Base-by-base conservation (phyloP, 2,797 vertebrate species). In the Toxotes lorentzi region DNA sequence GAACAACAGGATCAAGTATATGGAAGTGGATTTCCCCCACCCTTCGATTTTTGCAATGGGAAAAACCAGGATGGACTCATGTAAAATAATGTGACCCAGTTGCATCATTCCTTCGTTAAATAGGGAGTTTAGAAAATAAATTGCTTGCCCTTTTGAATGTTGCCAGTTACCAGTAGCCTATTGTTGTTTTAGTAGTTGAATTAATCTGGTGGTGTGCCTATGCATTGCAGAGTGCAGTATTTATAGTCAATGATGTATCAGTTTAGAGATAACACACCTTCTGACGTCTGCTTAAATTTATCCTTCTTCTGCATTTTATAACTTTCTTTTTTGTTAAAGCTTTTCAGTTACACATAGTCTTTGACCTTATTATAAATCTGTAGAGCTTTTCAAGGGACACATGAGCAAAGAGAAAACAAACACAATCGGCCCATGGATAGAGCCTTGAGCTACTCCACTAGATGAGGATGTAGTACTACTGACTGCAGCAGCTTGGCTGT, bases 381-480 rank as follows among this genome's bases (percentile, higher is more conserved):
- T 40, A 11, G 13, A 21, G 59, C 56, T 59, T 76, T 58, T 61
- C 35, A 57, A 16, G 17, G 19, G 65, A 62, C 17, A 30, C 24
- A 11, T 40, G 13, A 35, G 27, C 38, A 58, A 34, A 53, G 41
- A 50, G n/a, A 40, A 35, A 72, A 70, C 27, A 17, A 88, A 80
- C 8, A 56, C 16, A 69, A 57, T 45, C 1, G 9, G 66, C 45
- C 69, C 23, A 0, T 43, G 17, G 59, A 67, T 34, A 48, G 76
- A 88, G 69, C 79, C 85, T 78, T 80, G 82, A 76, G 78, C 59
- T 54, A 56, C 70, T 73, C 66, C 62, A 11, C 57, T 13, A 27
- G 27, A 66, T 63, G 65, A 72, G 23, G 40, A 66, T 41, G 27
- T 57, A 30, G 51, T 35, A 62, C 57, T 70, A 48, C 70, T 60